Conservation (phyloP, 2,113 vertebrate species). For the Phalacrocorax aristotelis region DNA sequence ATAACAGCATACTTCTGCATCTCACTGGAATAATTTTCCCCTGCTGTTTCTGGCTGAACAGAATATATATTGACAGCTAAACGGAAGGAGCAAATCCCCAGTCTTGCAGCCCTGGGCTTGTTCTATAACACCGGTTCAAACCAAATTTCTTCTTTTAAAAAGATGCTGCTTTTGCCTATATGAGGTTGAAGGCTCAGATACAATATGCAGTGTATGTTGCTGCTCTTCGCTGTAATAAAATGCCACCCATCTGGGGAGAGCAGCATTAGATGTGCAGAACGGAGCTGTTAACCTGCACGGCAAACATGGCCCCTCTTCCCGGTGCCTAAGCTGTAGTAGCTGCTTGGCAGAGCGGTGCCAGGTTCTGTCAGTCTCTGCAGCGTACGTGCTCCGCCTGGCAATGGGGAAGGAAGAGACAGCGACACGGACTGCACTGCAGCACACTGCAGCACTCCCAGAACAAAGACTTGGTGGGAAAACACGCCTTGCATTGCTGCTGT, state of each 20-base stretch:
- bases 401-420: constrained; percentile 70
- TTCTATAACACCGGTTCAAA: fast-evolving
- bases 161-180: not conserved
- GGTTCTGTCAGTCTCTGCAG: constrained; percentile 76
- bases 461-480: constrained; percentile 74
- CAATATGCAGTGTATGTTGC: fast-evolving
- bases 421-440: constrained; percentile 84
- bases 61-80: not conserved
- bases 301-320: not conserved
- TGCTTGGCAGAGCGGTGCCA: constrained; percentile 1
- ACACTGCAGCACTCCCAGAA: constrained; percentile 82
- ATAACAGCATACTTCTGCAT: not conserved
- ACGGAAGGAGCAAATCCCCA: not conserved
- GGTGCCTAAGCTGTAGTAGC: not conserved
- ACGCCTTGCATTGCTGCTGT: not conserved
- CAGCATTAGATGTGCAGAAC: not conserved
- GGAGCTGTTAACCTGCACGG: not conserved
- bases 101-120: not conserved
- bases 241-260: not conserved
- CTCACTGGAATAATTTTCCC: not conserved
- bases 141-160: not conserved
- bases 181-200: not conserved
- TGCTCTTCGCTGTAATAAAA: not conserved
- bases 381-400: constrained; percentile 80
- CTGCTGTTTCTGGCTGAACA: not conserved